Percentiles rank a stretch among this genome's conserved stretches.
Conservation (phyloP, 2,113 vertebrate species). For the Raja brachyura region DNA sequence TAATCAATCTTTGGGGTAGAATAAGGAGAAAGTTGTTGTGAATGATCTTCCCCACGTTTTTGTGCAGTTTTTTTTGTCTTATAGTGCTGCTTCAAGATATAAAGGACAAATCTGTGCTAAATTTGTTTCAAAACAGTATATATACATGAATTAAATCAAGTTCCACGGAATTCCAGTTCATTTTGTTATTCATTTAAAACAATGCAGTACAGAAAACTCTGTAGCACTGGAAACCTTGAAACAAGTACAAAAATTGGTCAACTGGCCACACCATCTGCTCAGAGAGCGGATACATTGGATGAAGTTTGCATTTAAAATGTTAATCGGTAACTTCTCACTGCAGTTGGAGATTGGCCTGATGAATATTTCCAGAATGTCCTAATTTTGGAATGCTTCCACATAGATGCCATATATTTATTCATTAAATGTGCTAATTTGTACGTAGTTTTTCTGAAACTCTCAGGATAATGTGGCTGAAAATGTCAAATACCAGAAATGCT, state of each 20-base stretch:
- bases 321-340: background rate
- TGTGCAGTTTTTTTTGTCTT: background rate
- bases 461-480: background rate
- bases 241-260: slow-evolving; percentile 17
- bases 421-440: background rate
- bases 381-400: background rate
- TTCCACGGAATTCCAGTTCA: background rate
- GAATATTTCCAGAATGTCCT: slow-evolving; percentile 11
- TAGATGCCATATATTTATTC: background rate
- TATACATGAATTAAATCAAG: background rate
- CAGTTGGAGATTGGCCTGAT: background rate
- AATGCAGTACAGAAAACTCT: background rate
- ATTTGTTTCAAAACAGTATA: background rate
- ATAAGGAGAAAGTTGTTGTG: background rate
- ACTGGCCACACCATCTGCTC: background rate
- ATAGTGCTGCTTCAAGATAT: background rate
- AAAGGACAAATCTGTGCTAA: background rate
- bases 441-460: background rate
- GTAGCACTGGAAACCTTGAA: background rate
- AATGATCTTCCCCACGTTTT: background rate
- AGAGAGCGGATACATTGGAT: background rate
- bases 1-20: background rate
- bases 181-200: slow-evolving; percentile 24
- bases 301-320: slow-evolving; percentile 6
- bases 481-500: too few species aligned